phyloP scores from a whole-genome alignment of 2,797 vertebrate species.

The Furcifer pardalis region DNA sequence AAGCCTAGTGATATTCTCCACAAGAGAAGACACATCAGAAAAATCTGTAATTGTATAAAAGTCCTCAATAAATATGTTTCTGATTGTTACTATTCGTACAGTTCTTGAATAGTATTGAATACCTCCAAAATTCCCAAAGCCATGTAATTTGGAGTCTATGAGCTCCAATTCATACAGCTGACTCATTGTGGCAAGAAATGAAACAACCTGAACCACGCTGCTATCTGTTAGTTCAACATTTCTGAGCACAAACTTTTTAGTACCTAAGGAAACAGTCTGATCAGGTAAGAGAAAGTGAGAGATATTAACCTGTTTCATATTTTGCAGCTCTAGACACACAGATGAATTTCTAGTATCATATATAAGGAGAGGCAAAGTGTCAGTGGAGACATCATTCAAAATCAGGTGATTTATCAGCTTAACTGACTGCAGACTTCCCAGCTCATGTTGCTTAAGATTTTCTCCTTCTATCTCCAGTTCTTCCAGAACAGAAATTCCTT shows the following conservation, averaged over 20 bases:
- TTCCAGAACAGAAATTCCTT: slow-evolving; percentile 69
- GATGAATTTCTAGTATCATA: slow-evolving; percentile 67
- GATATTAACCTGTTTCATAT: slow-evolving; percentile 1
- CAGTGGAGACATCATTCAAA: slow-evolving; percentile 46
- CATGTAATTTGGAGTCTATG: slow-evolving; percentile 64
- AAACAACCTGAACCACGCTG: slow-evolving; percentile 16
- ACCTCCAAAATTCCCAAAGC: slow-evolving; percentile 34
- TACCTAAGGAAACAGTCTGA: background rate
- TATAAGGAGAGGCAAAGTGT: slow-evolving; percentile 58
- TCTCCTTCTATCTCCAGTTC: slow-evolving; percentile 72
- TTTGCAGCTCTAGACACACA: slow-evolving; percentile 67
- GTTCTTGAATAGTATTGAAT: slow-evolving; percentile 25
- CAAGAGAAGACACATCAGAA: slow-evolving; percentile 23
- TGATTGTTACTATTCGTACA: slow-evolving; percentile 56
- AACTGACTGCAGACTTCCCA: slow-evolving; percentile 63
- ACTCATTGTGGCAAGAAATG: slow-evolving; percentile 28
- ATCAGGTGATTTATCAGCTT: slow-evolving; percentile 59
- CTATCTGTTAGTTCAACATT: slow-evolving; percentile 47
- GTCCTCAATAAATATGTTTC: slow-evolving; percentile 55
- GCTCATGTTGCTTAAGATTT: slow-evolving; percentile 68
- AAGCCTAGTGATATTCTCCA: slow-evolving; percentile 61
- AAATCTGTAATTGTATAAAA: slow-evolving; percentile 76
- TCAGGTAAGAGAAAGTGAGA: slow-evolving; percentile 3
- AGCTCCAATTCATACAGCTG: slow-evolving; percentile 57
- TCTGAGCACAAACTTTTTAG: slow-evolving; percentile 65